Evolutionary conservation across 2,888 invertebrate species (phyloP).

Genomic region (Hypena proboscidalis): DNA sequence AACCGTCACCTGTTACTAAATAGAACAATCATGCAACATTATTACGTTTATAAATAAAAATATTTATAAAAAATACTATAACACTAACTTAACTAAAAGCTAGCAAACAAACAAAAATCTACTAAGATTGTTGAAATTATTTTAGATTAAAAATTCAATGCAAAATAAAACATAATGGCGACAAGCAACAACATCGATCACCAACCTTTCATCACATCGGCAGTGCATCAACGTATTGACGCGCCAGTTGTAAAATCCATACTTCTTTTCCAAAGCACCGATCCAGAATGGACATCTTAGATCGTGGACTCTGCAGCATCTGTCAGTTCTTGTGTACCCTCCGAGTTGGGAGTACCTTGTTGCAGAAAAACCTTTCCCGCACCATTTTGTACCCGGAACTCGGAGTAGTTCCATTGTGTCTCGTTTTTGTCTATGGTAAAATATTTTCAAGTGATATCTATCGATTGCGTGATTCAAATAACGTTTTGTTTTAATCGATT

Average conservation of each 20-base stretch:
- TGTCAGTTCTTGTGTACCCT: constrained; percentile 92
- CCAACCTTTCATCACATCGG: constrained; percentile 95
- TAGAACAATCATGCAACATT: too few species aligned
- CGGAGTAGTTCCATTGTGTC: constrained; percentile 88
- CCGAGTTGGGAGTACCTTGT: constrained; percentile 93
- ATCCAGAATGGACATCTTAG: constrained; percentile 94
- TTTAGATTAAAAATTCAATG: not conserved
- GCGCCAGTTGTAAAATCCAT: constrained; percentile 95
- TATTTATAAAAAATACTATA: not conserved
- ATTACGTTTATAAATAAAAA: not conserved
- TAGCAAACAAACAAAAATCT: not conserved
- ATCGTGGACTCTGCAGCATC: constrained; percentile 96
- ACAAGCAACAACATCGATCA: constrained; percentile 41
- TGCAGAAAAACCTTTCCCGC: constrained; percentile 94
- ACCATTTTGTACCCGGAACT: constrained; percentile 97
- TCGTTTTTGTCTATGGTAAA: constrained; percentile 70
- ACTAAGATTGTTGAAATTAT: constrained; percentile 4
- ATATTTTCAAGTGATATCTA: not conserved
- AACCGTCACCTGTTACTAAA: too few species aligned
- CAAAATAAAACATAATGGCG: constrained; percentile 14
- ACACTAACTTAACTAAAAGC: not conserved
- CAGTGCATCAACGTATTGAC: constrained; percentile 97
- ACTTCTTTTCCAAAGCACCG: constrained; percentile 92
- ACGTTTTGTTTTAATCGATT: too few species aligned
- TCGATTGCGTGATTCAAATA: too few species aligned